Conservation (phyloP, 2,797 vertebrate genomes). For the Triplophysa yarkandensis region DNA sequence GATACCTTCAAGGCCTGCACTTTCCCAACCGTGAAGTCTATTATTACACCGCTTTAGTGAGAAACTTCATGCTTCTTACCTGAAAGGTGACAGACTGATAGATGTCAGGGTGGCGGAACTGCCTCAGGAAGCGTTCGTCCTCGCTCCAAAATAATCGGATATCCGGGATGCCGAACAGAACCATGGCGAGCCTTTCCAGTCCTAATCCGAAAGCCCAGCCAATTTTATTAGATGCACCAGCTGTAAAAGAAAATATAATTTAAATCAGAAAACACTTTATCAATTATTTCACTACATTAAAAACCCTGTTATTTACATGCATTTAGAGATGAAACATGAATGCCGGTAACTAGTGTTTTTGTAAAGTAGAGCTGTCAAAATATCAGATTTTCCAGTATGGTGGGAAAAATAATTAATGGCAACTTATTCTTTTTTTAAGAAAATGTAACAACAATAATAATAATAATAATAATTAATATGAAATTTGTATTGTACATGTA, state of each 20-base stretch:
- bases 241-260: constrained; percentile 63
- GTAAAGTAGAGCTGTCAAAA: background rate
- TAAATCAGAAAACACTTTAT: background rate
- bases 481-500: too few relatives aligned
- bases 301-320: background rate
- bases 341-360: constrained; percentile 3
- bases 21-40: background rate
- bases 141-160: constrained; percentile 95
- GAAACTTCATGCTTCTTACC: constrained; percentile 70
- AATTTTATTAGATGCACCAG: constrained; percentile 83
- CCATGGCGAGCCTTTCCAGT: constrained; percentile 91
- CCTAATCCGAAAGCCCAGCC: constrained; percentile 97
- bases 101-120: constrained; percentile 82
- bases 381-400: too few relatives aligned
- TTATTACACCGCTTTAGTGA: background rate
- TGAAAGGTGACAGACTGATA: constrained; percentile 84
- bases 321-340: background rate
- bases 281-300: background rate
- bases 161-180: constrained; percentile 88
- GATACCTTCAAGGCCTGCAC: background rate
- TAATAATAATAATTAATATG: too few relatives aligned
- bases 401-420: too few relatives aligned
- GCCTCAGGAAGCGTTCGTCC: constrained; percentile 86
- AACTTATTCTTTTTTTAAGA: too few relatives aligned
- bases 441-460: too few relatives aligned